These are phyloP conservation scores for Dryocosmus kuriphilus DNA, from an alignment of 2,888 invertebrate species.

Conservation along the genomic window DNA sequence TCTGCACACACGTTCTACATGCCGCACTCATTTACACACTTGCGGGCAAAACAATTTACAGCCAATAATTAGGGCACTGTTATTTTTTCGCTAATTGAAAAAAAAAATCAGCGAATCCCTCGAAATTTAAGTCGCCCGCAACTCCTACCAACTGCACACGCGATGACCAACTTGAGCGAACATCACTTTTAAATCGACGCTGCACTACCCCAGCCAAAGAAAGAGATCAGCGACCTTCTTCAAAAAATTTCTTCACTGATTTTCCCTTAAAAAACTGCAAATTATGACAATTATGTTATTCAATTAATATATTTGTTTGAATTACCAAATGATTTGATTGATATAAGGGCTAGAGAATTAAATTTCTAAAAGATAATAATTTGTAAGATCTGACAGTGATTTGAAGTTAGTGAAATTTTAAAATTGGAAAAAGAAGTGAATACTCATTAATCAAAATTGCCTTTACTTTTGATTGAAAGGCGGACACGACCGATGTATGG, in stretches of 20 bases:
- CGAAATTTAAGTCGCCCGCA: background rate
- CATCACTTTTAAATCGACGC: conserved; percentile 5
- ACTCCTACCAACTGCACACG: background rate
- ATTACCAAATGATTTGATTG: background rate
- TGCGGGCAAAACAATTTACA: conserved; percentile 24
- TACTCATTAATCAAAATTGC: background rate
- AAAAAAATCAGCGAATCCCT: background rate
- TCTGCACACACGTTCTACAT: conserved; percentile 45
- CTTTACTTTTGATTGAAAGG: conserved; percentile 8
- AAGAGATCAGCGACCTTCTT: background rate
- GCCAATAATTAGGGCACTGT: conserved; percentile 36
- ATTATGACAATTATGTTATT: background rate
- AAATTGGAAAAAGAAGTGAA: background rate
- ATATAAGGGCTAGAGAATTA: too few species aligned
- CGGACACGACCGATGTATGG: conserved; percentile 5
- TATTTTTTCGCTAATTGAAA: background rate
- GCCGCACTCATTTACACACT: conserved; percentile 43
- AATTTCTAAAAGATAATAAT: too few species aligned
- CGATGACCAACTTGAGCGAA: background rate
- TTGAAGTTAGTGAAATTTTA: background rate
- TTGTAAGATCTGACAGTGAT: too few species aligned
- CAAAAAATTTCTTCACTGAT: background rate
- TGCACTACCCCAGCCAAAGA: conserved; percentile 32
- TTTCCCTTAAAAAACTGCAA: background rate
- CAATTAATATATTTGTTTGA: background rate